Base-by-base conservation (phyloP, 2,888 invertebrate genomes). In the Cheilosia impressa region DNA sequence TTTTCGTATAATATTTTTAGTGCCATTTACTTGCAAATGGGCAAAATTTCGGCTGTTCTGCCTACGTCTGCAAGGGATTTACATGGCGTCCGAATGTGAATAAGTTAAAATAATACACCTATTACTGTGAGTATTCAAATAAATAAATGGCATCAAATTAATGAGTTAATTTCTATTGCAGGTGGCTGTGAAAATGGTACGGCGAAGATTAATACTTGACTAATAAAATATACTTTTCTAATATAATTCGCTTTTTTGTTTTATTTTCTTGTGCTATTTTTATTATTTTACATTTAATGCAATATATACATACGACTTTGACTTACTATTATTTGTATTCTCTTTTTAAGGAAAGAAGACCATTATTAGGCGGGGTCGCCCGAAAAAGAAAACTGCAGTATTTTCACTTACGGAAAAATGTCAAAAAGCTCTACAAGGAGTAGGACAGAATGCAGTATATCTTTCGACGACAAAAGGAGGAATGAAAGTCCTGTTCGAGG, bases 391-490 rank as follows among this genome's bases (percentile, higher is more conserved):
- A 0, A 0, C 6, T 19, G 4, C 5, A 5, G 5, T 4, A 17
- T 31, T 2, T 10, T 52, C 34, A 0, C 31, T 81, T 52, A n/a
- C 57, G 3, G 52, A 52, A 4, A 52, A 13, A 5, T 52, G 22
- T 6, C 24, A 52, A 15, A 52, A 24, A 13, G 52, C 57, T 9
- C 22, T 38, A 24, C 19, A 60, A 22, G 13, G 19, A 22, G 24
- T 9, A 3, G 45, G n/a, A 1, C 75, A 83, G 2, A 87, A 82
- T 17, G 89, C 90, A 4, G 89, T 91, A 0, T 92, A 91, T 77
- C 91, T 90, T 1, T 92, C 92, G 3, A 90, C 92, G 0, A 91
- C 91, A 1, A 91, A 91, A 79, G 92, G 92, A 62, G 91, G 91
- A n/a, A 91, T 92, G 87, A 92, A 92, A 77, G 87, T 92, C 27